Conservation (phyloP, 2,113 vertebrate genomes). For the Kryptolebias marmoratus region DNA sequence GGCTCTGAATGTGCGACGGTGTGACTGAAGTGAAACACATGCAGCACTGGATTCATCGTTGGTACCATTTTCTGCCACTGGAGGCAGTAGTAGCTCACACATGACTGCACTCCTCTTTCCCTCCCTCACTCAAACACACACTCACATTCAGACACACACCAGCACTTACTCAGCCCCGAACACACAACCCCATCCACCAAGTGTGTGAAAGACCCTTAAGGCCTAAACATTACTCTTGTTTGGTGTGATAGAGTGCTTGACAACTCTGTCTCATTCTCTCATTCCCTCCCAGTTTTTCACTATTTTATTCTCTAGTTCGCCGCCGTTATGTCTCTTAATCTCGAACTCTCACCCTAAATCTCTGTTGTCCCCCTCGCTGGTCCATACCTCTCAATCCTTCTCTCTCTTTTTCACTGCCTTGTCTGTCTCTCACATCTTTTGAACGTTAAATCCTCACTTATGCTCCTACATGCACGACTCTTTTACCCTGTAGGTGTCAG, state of each 20-base stretch:
- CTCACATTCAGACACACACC: slow-evolving; percentile 18
- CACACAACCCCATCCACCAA: slow-evolving; percentile 62
- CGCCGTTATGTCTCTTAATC: slow-evolving; percentile 51
- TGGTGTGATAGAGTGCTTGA: slow-evolving; percentile 68
- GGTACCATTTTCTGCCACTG: slow-evolving; percentile 49
- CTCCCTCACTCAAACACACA: not conserved
- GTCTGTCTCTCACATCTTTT: slow-evolving; percentile 3
- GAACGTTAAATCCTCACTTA: slow-evolving; percentile 8
- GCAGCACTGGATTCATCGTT: slow-evolving; percentile 7
- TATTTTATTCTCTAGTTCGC: slow-evolving; percentile 50
- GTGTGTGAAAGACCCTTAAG: slow-evolving; percentile 63
- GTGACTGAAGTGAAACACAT: not conserved
- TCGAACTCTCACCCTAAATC: slow-evolving; percentile 59
- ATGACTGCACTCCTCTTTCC: slow-evolving; percentile 2
- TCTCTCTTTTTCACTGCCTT: not conserved
- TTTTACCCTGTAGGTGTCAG: slow-evolving; percentile 35
- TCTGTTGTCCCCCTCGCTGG: slow-evolving; percentile 14
- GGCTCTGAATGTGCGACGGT: not conserved
- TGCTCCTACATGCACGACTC: slow-evolving; percentile 2
- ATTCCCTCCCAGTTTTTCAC: slow-evolving; percentile 30
- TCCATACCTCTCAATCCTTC: slow-evolving; percentile 26
- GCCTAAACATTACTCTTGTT: slow-evolving; percentile 71
- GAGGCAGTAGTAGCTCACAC: slow-evolving; percentile 62
- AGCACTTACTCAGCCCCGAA: not conserved
- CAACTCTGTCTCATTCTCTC: slow-evolving; percentile 54